Evolutionary conservation across 2,797 vertebrate genomes (phyloP).

Genomic region (Pangasius krempfi): DNA sequence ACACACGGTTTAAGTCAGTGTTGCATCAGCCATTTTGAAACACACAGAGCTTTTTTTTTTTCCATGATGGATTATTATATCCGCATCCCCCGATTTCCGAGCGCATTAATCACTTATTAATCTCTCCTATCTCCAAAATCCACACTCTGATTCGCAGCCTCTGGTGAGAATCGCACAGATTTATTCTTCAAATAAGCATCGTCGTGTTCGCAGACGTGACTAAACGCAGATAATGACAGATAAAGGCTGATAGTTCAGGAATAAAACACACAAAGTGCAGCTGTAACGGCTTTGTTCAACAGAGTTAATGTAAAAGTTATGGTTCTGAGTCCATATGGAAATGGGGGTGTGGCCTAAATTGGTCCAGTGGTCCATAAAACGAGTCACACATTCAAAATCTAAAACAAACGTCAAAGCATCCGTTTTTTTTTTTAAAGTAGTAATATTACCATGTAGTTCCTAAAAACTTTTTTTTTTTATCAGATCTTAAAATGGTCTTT

Average conservation of each 20-base stretch:
- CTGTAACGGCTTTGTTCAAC: neutral
- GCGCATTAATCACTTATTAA: conserved; percentile 25
- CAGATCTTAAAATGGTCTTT: neutral
- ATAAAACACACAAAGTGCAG: neutral
- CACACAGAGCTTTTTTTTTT: neutral
- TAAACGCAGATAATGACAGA: neutral
- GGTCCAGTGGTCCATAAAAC: neutral
- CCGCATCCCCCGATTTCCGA: neutral
- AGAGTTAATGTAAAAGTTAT: neutral
- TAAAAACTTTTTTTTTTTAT: neutral
- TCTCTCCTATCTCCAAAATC: conserved; percentile 9
- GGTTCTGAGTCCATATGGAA: neutral
- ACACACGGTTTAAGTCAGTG: conserved; percentile 29
- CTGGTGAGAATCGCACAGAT: neutral
- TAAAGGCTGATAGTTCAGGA: neutral
- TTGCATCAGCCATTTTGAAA: conserved; percentile 20
- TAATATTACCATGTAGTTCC: neutral
- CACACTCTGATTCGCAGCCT: neutral
- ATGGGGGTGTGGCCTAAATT: neutral
- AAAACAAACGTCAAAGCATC: neutral
- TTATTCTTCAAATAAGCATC: neutral
- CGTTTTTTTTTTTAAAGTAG: neutral
- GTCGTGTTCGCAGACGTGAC: neutral
- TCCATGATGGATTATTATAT: neutral
- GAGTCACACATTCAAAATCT: neutral